A percentile compares a stretch with the other conserved stretches of the same genome.
Evolutionary conservation across 2,797 vertebrate genomes (phyloP).

Genomic region (Pampus argenteus): DNA sequence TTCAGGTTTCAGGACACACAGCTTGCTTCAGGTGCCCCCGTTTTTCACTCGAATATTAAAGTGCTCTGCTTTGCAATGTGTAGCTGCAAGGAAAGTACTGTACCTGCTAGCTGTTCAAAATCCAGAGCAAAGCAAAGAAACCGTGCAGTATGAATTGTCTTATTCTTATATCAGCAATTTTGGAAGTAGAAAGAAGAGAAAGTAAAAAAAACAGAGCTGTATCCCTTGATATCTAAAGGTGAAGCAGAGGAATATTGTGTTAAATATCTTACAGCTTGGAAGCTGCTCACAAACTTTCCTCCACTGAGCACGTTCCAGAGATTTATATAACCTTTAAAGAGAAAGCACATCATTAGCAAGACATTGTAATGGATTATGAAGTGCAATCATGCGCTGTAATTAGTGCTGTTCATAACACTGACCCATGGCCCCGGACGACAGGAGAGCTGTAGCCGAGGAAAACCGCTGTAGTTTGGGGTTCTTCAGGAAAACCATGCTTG

Average conservation of each 20-base stretch:
- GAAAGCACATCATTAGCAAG: conserved; percentile 52
- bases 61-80: conserved; percentile 30
- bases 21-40: background rate
- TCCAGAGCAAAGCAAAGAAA: conserved; percentile 39
- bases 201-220: conserved; percentile 5
- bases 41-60: conserved; percentile 23
- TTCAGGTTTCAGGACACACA: conserved; percentile 13
- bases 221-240: conserved; percentile 19
- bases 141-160: conserved; percentile 2
- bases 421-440: conserved; percentile 81
- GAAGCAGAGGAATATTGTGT: conserved; percentile 13
- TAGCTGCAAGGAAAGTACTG: conserved; percentile 18
- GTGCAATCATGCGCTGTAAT: conserved; percentile 35
- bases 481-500: conserved; percentile 79
- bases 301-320: conserved; percentile 82
- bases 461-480: conserved; percentile 57
- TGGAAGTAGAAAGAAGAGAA: conserved; percentile 2
- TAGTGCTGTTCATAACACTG: conserved; percentile 32
- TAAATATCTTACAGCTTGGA: conserved; percentile 79
- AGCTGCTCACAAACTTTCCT: conserved; percentile 76
- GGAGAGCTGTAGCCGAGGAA: conserved; percentile 67
- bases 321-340: conserved; percentile 75
- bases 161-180: conserved; percentile 38
- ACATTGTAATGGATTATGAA: conserved; percentile 21
- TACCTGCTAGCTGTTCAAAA: conserved; percentile 36